Conservation (phyloP, 2,797 vertebrate genomes). For the Mormyrops attenuatus region DNA sequence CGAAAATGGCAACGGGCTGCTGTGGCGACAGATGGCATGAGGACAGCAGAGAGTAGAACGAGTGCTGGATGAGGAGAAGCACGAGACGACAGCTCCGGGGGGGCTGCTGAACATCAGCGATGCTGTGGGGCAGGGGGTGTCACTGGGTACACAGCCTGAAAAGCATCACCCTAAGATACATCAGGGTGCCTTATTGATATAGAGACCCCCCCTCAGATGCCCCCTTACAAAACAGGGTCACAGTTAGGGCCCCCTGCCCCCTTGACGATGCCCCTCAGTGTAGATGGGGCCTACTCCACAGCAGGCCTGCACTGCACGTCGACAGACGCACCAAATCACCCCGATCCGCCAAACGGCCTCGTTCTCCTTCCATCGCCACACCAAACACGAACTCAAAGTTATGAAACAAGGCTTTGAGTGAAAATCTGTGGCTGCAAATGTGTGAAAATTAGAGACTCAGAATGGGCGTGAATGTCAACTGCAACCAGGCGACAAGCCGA, state of each 20-base stretch:
- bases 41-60: neutral
- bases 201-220: neutral
- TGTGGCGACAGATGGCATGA: neutral
- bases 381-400: neutral
- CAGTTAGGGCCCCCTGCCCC: neutral
- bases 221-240: neutral
- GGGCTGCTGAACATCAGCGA: neutral
- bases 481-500: neutral
- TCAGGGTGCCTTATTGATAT: neutral
- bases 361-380: neutral
- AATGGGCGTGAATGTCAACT: neutral
- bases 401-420: neutral
- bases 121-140: neutral
- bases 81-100: neutral
- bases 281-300: neutral
- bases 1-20: neutral
- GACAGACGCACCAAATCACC: neutral
- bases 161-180: neutral
- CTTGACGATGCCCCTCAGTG: neutral
- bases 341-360: neutral
- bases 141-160: neutral
- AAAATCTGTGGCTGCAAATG: neutral
- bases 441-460: neutral
- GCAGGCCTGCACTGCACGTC: neutral
- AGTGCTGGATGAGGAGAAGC: neutral